Conservation (phyloP, 2,797 vertebrate genomes). For the Molossus molossus region DNA sequence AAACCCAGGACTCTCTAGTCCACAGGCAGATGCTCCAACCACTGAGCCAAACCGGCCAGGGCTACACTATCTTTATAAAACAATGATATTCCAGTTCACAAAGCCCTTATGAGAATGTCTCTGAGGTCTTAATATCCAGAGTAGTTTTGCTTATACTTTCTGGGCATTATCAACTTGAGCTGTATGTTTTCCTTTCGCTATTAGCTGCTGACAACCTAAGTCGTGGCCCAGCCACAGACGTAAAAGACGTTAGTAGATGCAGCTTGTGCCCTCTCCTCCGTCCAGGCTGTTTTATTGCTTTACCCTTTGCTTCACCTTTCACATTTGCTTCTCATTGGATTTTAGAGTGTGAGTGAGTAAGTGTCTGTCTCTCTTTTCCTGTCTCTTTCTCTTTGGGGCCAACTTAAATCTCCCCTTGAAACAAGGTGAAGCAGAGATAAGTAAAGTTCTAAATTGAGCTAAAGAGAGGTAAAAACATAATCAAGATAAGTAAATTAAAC, state of each 20-base stretch:
- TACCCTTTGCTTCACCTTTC: neutral
- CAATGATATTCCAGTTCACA: neutral
- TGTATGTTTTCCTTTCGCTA: neutral
- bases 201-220: neutral
- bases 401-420: constrained; percentile 60
- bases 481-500: constrained; percentile 22
- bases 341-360: neutral
- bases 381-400: neutral
- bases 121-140: neutral
- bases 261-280: neutral
- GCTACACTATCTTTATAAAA: neutral
- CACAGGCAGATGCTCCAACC: no score
- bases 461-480: constrained; percentile 56
- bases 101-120: neutral
- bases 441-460: constrained; percentile 49
- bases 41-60: no score
- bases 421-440: constrained; percentile 9
- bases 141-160: constrained; percentile 6
- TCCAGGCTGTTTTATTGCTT: neutral
- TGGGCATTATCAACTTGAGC: neutral
- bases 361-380: neutral
- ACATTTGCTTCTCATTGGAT: neutral
- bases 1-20: no score
- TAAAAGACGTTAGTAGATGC: neutral
- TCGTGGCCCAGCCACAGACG: neutral